A percentile compares a stretch with the other conserved stretches of the same genome.
These are phyloP conservation scores for Vanacampus margaritifer DNA, from an alignment of 2,113 vertebrate species.

Conservation along the genomic window DNA sequence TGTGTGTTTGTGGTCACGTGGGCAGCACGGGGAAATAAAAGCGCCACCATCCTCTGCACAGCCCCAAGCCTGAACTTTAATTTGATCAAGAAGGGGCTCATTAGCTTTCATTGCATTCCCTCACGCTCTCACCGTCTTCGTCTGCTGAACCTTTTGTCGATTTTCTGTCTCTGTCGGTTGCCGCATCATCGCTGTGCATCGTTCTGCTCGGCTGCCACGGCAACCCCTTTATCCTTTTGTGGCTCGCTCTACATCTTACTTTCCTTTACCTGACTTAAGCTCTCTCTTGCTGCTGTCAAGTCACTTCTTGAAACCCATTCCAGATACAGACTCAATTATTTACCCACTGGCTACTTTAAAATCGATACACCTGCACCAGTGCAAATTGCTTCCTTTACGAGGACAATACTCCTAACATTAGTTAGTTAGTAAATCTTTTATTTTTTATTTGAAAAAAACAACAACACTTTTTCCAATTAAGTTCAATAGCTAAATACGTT, in stretches of 20 bases:
- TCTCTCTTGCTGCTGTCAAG: slow-evolving; percentile 21
- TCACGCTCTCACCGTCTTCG: slow-evolving; percentile 16
- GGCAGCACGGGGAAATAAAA: slow-evolving; percentile 52
- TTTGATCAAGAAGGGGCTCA: slow-evolving; percentile 61
- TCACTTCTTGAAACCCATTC: slow-evolving; percentile 36
- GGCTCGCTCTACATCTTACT: neutral
- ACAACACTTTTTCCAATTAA: no score
- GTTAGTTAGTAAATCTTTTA: no score
- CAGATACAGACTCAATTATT: slow-evolving; percentile 22
- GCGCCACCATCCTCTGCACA: slow-evolving; percentile 32
- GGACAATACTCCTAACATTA: no score
- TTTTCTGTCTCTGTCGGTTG: slow-evolving; percentile 31
- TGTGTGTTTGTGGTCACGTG: slow-evolving; percentile 50
- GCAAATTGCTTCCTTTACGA: no score
- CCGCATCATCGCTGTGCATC: slow-evolving; percentile 17
- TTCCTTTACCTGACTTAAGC: slow-evolving; percentile 23
- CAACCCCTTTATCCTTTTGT: neutral
- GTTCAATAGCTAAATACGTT: no score
- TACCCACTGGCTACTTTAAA: neutral
- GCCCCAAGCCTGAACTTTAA: slow-evolving; percentile 55
- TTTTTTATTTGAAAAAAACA: no score
- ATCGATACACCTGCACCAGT: neutral
- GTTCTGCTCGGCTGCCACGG: slow-evolving; percentile 1
- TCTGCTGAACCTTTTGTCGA: slow-evolving; percentile 24
- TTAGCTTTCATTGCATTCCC: slow-evolving; percentile 57